Conservation (phyloP, 1,140 invertebrate genomes). For the Monomorium pharaonis region DNA sequence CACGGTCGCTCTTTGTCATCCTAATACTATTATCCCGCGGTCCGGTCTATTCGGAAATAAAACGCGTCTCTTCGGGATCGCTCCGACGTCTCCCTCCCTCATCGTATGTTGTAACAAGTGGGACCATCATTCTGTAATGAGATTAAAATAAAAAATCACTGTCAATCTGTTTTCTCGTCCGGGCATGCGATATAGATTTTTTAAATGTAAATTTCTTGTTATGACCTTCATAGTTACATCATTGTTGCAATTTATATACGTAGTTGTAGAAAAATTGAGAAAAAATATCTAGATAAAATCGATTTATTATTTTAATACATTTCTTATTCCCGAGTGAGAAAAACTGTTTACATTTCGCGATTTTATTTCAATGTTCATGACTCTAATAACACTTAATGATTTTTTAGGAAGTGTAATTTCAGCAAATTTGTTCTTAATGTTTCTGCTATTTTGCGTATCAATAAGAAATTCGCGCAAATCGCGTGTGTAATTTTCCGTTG, state of each 20-base stretch:
- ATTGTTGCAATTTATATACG: too few relatives aligned
- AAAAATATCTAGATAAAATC: background rate
- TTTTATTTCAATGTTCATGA: background rate
- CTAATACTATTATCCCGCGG: constrained; percentile 65
- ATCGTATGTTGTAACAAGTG: background rate
- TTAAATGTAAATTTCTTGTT: background rate
- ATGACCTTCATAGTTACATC: background rate
- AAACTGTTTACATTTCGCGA: background rate
- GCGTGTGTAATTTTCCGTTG: background rate
- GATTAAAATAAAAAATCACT: background rate
- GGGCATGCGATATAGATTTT: background rate
- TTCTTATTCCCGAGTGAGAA: too few relatives aligned
- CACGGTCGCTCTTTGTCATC: constrained; percentile 73
- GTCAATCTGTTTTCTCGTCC: background rate
- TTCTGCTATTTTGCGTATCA: background rate
- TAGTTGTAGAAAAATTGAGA: background rate
- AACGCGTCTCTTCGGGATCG: constrained; percentile 21
- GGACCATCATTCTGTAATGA: background rate
- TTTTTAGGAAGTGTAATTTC: background rate
- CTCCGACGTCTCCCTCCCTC: constrained; percentile 16
- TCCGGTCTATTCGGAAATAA: constrained; percentile 61
- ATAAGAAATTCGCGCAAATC: background rate
- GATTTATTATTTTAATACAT: background rate
- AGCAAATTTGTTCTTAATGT: background rate
- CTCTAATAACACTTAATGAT: background rate